Evolutionary conservation across 2,113 vertebrate species (phyloP), one percentile per base, ranked within the genome.

Genomic region (Gallinago jamesoni): DNA sequence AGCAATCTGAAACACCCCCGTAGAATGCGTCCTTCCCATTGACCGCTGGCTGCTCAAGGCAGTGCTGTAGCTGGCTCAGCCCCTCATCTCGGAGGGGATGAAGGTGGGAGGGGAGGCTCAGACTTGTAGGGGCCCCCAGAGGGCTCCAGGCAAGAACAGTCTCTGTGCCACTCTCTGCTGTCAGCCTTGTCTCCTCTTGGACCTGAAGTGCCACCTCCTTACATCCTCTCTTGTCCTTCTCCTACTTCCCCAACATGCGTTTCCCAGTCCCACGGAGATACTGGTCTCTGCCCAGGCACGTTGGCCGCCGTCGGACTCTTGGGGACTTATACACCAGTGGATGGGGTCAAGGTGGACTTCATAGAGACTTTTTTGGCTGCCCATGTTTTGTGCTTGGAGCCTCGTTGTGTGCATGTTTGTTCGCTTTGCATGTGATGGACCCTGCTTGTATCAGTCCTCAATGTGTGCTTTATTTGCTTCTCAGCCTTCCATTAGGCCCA

Each of bases 301-400:
- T 98, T 94, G 99, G 99, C 97, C 99, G 98, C 89, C 99, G 99
- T 96, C 99, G 99, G 98, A 99, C 99, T 57, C 99, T 99, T 98
- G 99, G 99, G 98, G 99, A 99, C 98, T 98, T 99, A 96, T 99
- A 99, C 98, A 98, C 98, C 98, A 97, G 98, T 98, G 98, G 98
- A 98, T 99, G 99, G 98, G 98, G 98, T 98, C 99, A 97, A 99
- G 99, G 99, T 99, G 99, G 98, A 99, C 95, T 50, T 70, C 62
- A 22, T 8, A 78, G 97, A 97, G 98, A 90, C 91, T 90, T 86
- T 72, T 85, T 93, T 20, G 88, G 69, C 97, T 98, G 95, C 37
- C 83, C 63, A 62, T 53, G 31, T 96, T 81, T 55, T 85, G 73
- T 97, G 64, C 93, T 80, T 95, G 69, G 79, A 96, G 90, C 91